Evolutionary conservation across 2,797 vertebrate species (phyloP).

Genomic region (Sphaeramia orbicularis): DNA sequence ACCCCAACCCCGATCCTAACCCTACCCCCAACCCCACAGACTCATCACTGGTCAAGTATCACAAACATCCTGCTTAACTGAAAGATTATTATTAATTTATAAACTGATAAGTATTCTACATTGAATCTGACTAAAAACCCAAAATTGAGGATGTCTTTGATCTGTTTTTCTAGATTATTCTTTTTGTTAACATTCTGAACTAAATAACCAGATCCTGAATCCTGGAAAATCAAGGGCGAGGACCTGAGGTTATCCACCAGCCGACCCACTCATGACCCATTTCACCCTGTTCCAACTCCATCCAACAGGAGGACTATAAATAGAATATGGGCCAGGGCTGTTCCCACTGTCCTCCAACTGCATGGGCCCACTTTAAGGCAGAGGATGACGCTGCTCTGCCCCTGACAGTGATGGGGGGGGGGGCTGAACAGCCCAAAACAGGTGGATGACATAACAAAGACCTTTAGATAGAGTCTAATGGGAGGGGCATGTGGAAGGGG

Average conservation of each 20-base stretch:
- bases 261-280: constrained; percentile 73
- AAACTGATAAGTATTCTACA: no score
- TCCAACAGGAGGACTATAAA: constrained; percentile 80
- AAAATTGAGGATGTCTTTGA: background rate
- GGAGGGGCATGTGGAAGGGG: no score
- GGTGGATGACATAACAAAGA: no score
- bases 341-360: constrained; percentile 60
- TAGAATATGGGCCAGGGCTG: constrained; percentile 84
- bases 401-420: constrained; percentile 41
- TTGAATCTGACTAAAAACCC: no score
- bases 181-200: background rate
- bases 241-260: constrained; percentile 69
- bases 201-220: constrained; percentile 16
- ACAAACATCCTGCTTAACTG: background rate
- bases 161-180: background rate
- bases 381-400: constrained; percentile 69
- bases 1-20: no score
- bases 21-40: no score
- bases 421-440: no score
- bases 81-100: background rate
- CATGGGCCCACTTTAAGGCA: constrained; percentile 82
- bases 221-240: constrained; percentile 42
- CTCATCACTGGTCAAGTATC: constrained; percentile 11
- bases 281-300: constrained; percentile 76
- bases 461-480: no score